Base-by-base conservation (phyloP, 1,140 invertebrate genomes). In the Scaptomyza montana region DNA sequence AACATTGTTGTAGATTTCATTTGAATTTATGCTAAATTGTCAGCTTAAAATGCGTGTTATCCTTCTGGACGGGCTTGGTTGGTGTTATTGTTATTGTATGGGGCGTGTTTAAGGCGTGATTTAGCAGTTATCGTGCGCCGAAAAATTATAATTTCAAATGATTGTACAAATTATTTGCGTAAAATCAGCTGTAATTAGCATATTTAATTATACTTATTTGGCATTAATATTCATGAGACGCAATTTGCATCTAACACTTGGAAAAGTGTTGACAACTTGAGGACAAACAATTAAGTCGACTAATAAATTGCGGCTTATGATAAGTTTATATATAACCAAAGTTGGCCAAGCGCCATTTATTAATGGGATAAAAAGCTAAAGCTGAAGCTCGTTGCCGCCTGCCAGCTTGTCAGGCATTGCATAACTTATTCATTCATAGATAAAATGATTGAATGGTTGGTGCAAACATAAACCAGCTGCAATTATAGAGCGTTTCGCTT, bases 81-180 rank as follows among this genome's bases (percentile, higher is more conserved):
- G 59, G 13, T 28, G 66, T 68, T 61, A 39, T 46, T 43, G 57
- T 50, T 68, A 53, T 62, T 78, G 53, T 54, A 50, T 67, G 5
- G 28, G 47, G 63, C 53, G 45, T 50, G 68, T 59, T 33, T 16
- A 56, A 21, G 60, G 68, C 61, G 54, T 53, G 63, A 63, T 70
- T 64, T 68, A 16, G n/a, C 13, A 21, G 53, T 56, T 56, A 12
- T 13, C n/a, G 43, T 10, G 43, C 68, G 47, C 53, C 57, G 28
- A 65, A 82, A 87, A 82, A 87, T 87, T 87, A 87, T 84, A 89
- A 89, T 87, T 87, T 87, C 84, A 87, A 87, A 87, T 84, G 77
- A 85, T 87, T 87, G 82, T 70, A 70, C 60, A 70, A 70, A 72
- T 75, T 72, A 75, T 75, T 75, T 87, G 84, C 84, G 81, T 85